Evolutionary conservation across 2,888 invertebrate genomes (phyloP).

Genomic region (Augiades crinisus): DNA sequence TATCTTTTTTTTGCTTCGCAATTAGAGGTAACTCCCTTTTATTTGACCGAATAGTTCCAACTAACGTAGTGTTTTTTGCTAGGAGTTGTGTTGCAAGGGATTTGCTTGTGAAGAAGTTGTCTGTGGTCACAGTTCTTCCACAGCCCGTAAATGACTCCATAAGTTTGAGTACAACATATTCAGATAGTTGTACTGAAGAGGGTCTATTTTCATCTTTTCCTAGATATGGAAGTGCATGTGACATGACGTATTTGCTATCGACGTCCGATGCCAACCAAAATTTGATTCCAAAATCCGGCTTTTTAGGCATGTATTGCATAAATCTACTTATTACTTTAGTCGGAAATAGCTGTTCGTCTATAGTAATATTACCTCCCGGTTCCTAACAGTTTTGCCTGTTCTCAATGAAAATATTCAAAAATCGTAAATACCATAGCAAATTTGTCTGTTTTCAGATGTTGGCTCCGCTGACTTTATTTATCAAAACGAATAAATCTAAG

Average conservation of each 20-base stretch:
- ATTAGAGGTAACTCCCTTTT: conserved; percentile 8
- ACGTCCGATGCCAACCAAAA: conserved; percentile 36
- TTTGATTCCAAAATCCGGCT: conserved; percentile 32
- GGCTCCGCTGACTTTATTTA: too few relatives aligned
- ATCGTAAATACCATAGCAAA: too few relatives aligned
- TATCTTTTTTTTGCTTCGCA: conserved; percentile 16
- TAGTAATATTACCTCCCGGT: too few relatives aligned
- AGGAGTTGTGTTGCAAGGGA: conserved; percentile 17
- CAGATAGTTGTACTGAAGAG: conserved; percentile 9
- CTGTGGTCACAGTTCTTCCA: conserved; percentile 1
- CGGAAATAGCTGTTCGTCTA: too few relatives aligned
- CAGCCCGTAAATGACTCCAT: conserved; percentile 24
- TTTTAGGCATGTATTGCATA: too few relatives aligned
- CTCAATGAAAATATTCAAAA: too few relatives aligned
- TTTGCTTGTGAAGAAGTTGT: conserved; percentile 18
- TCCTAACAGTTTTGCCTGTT: too few relatives aligned
- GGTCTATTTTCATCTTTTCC: conserved; percentile 16
- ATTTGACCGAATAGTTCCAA: conserved; percentile 9
- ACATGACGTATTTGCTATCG: conserved; percentile 16
- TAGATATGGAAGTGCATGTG: conserved; percentile 19
- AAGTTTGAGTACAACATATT: conserved; percentile 19
- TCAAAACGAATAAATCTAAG: too few relatives aligned
- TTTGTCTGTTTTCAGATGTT: too few relatives aligned
- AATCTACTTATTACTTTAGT: not conserved
- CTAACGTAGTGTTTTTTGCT: conserved; percentile 21